Percentiles rank a stretch among this genome's conserved stretches.
These are phyloP conservation scores for Brachionus rubens DNA, from an alignment of 1,140 invertebrate species.

Conservation along the genomic window DNA sequence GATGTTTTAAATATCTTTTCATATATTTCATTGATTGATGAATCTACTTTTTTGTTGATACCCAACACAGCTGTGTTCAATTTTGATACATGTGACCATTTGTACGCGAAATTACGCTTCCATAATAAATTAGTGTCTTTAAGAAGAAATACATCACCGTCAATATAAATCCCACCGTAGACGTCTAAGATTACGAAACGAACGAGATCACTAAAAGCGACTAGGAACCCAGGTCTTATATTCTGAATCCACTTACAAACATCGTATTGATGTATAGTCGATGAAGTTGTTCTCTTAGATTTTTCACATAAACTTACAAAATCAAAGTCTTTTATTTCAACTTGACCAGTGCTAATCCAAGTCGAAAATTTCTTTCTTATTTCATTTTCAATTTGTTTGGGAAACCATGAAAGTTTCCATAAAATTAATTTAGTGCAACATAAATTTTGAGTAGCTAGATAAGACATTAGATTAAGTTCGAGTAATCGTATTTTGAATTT, in stretches of 20 bases:
- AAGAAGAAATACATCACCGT: slow-evolving; percentile 19
- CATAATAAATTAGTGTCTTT: background rate
- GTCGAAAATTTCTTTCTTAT: background rate
- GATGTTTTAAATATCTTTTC: background rate
- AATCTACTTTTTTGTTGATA: background rate
- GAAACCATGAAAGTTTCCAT: slow-evolving; percentile 8
- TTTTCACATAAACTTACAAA: background rate
- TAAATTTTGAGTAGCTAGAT: slow-evolving; percentile 13
- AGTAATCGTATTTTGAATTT: background rate
- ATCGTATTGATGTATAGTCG: background rate
- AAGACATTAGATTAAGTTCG: slow-evolving; percentile 14
- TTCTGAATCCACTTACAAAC: background rate
- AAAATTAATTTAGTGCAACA: slow-evolving; percentile 19
- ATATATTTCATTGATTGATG: background rate
- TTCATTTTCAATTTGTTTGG: background rate
- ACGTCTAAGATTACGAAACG: background rate
- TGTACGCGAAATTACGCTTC: slow-evolving; percentile 1
- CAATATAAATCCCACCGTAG: slow-evolving; percentile 20
- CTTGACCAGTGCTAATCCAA: background rate
- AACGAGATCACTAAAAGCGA: slow-evolving; percentile 23
- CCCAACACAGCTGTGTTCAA: slow-evolving; percentile 15
- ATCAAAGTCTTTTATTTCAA: slow-evolving; percentile 1
- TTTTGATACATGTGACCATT: background rate
- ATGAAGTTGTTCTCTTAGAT: background rate
- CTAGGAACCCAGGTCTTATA: background rate